Conservation (phyloP, 1,140 invertebrate genomes). For the Centruroides sculpturatus region DNA sequence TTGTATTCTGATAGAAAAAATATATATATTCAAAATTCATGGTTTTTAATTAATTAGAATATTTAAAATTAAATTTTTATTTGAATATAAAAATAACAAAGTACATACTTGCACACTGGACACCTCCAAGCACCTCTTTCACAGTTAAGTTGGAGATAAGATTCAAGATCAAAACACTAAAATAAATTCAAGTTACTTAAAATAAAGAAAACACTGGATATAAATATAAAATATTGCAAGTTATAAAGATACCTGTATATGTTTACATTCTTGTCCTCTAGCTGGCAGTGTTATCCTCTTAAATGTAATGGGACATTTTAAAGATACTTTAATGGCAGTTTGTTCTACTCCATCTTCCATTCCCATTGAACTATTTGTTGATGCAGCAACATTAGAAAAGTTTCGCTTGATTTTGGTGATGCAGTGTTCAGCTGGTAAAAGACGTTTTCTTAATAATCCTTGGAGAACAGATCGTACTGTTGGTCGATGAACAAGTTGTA, state of each 20-base stretch:
- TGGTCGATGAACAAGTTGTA: slow-evolving; percentile 88
- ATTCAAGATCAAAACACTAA: slow-evolving; percentile 84
- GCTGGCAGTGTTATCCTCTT: slow-evolving; percentile 85
- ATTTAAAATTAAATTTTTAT: no score
- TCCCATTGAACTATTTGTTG: slow-evolving; percentile 4
- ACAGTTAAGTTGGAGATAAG: slow-evolving; percentile 86
- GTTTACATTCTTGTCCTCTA: slow-evolving; percentile 86
- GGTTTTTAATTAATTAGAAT: no score
- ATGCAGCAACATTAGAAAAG: slow-evolving; percentile 44
- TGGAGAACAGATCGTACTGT: slow-evolving; percentile 84
- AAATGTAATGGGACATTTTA: slow-evolving; percentile 91
- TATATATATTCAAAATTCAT: no score
- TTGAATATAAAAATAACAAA: no score
- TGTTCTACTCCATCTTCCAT: slow-evolving; percentile 51
- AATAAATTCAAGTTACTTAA: slow-evolving; percentile 12
- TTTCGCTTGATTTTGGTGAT: slow-evolving; percentile 92
- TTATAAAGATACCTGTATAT: slow-evolving; percentile 50
- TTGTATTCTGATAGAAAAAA: no score
- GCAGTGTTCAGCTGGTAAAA: slow-evolving; percentile 81
- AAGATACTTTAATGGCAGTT: slow-evolving; percentile 71
- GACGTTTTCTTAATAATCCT: slow-evolving; percentile 70
- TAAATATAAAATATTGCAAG: no score
- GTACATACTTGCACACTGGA: slow-evolving; percentile 67
- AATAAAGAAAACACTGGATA: background rate
- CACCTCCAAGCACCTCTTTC: slow-evolving; percentile 87